phyloP scores from a whole-genome alignment of 1,140 invertebrate species.

The Hesperophylax magnus region DNA sequence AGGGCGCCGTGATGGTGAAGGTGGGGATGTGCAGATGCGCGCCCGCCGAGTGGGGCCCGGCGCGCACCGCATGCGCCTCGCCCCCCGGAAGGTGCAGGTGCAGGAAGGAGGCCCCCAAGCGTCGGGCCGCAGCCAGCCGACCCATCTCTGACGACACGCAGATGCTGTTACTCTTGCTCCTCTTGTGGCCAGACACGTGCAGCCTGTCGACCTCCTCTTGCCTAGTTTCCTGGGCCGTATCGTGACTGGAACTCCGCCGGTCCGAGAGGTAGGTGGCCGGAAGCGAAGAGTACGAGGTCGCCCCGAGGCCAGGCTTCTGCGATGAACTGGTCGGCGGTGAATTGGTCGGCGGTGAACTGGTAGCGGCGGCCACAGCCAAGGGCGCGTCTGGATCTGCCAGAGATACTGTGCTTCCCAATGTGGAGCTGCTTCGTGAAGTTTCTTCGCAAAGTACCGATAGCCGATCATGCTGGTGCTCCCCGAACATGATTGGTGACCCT shows the following conservation, averaged over 20 bases:
- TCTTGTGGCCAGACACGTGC: constrained; percentile 56
- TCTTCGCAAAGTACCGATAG: constrained; percentile 48
- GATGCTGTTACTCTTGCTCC: constrained; percentile 68
- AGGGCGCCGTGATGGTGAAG: constrained; percentile 67
- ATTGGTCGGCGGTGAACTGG: background rate
- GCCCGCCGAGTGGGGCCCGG: constrained; percentile 64
- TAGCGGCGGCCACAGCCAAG: background rate
- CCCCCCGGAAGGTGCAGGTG: constrained; percentile 62
- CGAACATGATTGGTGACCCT: constrained; percentile 24
- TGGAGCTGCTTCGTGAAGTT: constrained; percentile 7
- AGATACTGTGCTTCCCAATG: constrained; percentile 15
- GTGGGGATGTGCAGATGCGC: constrained; percentile 66
- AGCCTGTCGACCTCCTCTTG: constrained; percentile 53
- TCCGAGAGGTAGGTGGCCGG: background rate
- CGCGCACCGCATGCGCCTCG: constrained; percentile 48
- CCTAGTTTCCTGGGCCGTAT: background rate
- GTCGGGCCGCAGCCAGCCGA: constrained; percentile 58
- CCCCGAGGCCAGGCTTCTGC: background rate
- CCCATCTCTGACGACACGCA: constrained; percentile 58
- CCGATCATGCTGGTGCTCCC: background rate
- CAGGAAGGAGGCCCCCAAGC: constrained; percentile 65
- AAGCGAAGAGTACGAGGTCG: constrained; percentile 7
- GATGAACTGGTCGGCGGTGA: background rate
- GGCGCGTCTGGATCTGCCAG: constrained; percentile 29
- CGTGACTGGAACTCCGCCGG: constrained; percentile 35